A percentile compares a stretch with the other conserved stretches of the same genome.
Evolutionary conservation across 2,113 vertebrate genomes (phyloP).

Genomic region (Sturnus vulgaris): DNA sequence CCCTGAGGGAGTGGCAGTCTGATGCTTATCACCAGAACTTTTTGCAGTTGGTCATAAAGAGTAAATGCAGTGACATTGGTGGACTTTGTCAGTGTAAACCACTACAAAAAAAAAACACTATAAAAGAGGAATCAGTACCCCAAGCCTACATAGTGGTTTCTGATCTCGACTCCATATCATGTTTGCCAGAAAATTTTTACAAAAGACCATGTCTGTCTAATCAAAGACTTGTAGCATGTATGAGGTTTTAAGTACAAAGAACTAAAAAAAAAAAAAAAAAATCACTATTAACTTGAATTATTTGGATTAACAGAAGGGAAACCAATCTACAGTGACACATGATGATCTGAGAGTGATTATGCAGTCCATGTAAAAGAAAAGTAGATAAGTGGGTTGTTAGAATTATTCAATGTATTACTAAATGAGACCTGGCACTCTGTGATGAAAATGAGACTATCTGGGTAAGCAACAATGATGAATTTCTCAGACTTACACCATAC

Average conservation of each 20-base stretch:
- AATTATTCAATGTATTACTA: constrained; percentile 50
- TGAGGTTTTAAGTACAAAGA: neutral
- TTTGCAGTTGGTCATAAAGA: neutral
- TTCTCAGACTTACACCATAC: constrained; percentile 40
- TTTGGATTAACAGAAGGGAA: constrained; percentile 25
- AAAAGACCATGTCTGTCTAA: neutral
- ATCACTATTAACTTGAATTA: neutral
- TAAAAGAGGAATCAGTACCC: neutral
- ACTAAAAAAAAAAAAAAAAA: neutral
- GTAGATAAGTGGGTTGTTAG: constrained; percentile 24
- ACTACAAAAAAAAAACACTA: neutral
- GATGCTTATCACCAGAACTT: neutral
- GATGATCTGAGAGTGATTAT: constrained; percentile 37
- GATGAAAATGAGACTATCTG: constrained; percentile 52
- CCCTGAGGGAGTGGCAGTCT: neutral
- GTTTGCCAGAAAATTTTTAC: neutral
- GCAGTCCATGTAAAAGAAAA: neutral
- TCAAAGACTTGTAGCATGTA: neutral
- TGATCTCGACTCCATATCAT: neutral
- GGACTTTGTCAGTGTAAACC: neutral
- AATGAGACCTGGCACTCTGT: constrained; percentile 18
- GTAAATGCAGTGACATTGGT: neutral
- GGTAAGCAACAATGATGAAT: constrained; percentile 53
- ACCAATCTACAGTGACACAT: neutral
- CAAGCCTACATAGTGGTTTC: neutral